Conservation (phyloP, 2,888 invertebrate genomes). For the Apodemia zela region DNA sequence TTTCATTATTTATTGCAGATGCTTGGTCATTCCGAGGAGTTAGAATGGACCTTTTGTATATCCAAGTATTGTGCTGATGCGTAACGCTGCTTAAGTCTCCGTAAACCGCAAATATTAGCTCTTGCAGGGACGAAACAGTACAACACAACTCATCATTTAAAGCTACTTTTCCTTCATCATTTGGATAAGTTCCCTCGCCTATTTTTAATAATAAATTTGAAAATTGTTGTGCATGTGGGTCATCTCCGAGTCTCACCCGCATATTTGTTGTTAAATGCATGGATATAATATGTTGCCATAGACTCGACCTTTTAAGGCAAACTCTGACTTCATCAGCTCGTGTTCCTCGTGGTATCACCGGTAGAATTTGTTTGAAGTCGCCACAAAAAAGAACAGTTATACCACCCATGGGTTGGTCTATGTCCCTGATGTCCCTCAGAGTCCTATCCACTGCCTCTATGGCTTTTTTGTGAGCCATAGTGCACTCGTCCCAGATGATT, state of each 20-base stretch:
- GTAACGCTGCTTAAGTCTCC: constrained; percentile 6
- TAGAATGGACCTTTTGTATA: constrained; percentile 18
- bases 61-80: neutral
- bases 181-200: constrained; percentile 19
- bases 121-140: neutral
- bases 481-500: neutral
- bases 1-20: constrained; percentile 18
- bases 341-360: too few species aligned
- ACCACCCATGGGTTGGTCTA: constrained; percentile 10
- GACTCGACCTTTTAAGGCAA: constrained; percentile 22
- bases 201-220: constrained; percentile 24
- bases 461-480: too few species aligned
- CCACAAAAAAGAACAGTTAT: constrained; percentile 18
- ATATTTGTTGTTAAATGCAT: constrained; percentile 24
- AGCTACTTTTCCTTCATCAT: constrained; percentile 13
- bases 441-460: too few species aligned
- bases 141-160: constrained; percentile 10
- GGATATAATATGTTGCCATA: constrained; percentile 17
- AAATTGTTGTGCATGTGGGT: constrained; percentile 14
- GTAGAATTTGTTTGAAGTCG: constrained; percentile 18
- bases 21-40: constrained; percentile 22
- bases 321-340: constrained; percentile 18
- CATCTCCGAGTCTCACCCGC: constrained; percentile 15
- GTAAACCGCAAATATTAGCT: constrained; percentile 3
- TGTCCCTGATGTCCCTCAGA: too few species aligned